Base-by-base conservation (phyloP, 2,113 vertebrate genomes). In the Eleginops maclovinus region DNA sequence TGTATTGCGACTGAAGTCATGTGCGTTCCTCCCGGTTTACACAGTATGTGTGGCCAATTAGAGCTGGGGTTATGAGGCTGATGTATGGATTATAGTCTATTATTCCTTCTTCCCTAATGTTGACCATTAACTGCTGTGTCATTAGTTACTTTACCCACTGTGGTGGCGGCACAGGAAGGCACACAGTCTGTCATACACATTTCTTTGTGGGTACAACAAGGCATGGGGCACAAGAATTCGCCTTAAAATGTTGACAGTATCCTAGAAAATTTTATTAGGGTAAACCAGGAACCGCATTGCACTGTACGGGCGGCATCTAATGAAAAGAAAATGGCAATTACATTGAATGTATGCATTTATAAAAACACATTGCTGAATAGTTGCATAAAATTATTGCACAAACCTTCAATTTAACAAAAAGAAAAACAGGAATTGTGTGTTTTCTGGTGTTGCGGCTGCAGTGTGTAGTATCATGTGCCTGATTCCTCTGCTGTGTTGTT, bases 11-110 rank as follows among this genome's bases (percentile, higher is more conserved):
- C 81, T 83, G 62, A 83, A 88, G 82, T 82, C 62, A 28, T 58
- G 79, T 56, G 81, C 54, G 31, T 79, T 72, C 59, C 88, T 84
- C 66, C 44, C 54, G 75, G 80, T 88, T 93, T 90, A 91, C 85
- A 84, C 92, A 84, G 89, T 91, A 84, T 93, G 91, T 93, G 93
- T 93, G 93, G 92, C 93, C 94, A 93, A 94, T 94, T 94, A 94
- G 90, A 91, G 84, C 86, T 77, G 59, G 80, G 85, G 89, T 93
- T 93, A 92, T 72, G 87, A 93, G 92, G 79, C 89, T 88, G 90
- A 85, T 89, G 88, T 91, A 88, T 92, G 88, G 87, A 93, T 94
- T 93, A 92, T 83, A 84, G 89, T 88, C 87, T 88, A 91, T 92
- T 90, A 93, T 91, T 92, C 85, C 87, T 77, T 81, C 87, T 88